Evolutionary conservation across 2,113 vertebrate genomes (phyloP).

Genomic region (Antigone vipio): DNA sequence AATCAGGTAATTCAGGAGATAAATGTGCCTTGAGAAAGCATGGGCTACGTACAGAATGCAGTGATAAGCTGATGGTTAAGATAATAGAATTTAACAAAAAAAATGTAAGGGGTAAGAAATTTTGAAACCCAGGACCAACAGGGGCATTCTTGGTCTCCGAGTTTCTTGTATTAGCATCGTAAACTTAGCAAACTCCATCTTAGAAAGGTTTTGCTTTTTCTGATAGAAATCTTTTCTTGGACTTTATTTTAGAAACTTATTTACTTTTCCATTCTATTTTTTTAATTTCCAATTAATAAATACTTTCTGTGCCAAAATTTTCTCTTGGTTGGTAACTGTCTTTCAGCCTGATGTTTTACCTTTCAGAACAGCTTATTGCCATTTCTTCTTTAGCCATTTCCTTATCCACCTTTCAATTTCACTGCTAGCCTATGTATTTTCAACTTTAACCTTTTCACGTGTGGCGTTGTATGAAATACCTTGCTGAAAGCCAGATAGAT

Average conservation of each 20-base stretch:
- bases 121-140: neutral
- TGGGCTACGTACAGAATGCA: neutral
- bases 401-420: neutral
- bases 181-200: neutral
- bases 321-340: neutral
- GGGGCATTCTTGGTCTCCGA: neutral
- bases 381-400: neutral
- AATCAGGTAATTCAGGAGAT: neutral
- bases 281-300: neutral
- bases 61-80: neutral
- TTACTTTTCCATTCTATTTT: neutral
- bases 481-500: neutral
- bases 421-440: neutral
- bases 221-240: neutral
- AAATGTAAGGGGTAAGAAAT: neutral
- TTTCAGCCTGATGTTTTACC: neutral
- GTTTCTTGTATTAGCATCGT: neutral
- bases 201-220: neutral
- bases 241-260: neutral
- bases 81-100: neutral
- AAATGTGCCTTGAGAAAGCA: neutral
- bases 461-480: neutral
- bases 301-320: neutral
- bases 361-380: neutral
- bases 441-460: neutral